Percentiles rank a stretch among this genome's conserved stretches.
Conservation (phyloP, 2,888 invertebrate genomes). For the Teleiodes luculella region DNA sequence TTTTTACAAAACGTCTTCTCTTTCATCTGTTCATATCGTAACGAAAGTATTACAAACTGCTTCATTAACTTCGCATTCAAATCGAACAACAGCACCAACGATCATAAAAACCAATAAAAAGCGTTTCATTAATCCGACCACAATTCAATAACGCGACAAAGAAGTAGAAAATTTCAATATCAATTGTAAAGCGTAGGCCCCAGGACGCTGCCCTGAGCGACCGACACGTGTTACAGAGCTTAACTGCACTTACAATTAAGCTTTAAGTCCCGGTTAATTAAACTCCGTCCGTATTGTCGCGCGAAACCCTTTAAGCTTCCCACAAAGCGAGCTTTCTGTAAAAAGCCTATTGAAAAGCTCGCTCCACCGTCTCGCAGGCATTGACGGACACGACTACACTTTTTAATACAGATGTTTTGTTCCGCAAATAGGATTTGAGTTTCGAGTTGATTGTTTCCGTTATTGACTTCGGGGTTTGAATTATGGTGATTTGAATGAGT, state of each 20-base stretch:
- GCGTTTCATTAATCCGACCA: conserved; percentile 23
- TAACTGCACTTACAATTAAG: conserved; percentile 75
- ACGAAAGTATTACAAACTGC: not conserved
- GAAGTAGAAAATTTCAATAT: conserved; percentile 59
- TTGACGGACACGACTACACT: conserved; percentile 41
- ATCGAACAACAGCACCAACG: not conserved
- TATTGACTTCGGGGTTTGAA: conserved; percentile 30
- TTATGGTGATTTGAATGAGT: not conserved
- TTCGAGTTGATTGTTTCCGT: conserved; percentile 41
- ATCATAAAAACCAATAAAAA: conserved; percentile 16
- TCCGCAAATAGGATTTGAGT: conserved; percentile 40
- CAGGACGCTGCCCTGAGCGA: conserved; percentile 49
- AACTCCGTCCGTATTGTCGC: conserved; percentile 69
- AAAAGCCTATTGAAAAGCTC: conserved; percentile 59
- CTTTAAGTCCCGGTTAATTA: conserved; percentile 76
- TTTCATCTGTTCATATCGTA: not conserved
- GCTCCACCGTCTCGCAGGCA: conserved; percentile 28
- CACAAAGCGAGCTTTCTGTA: conserved; percentile 62
- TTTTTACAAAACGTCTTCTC: not conserved
- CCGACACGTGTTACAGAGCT: conserved; percentile 72
- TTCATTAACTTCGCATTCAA: not conserved
- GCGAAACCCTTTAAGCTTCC: conserved; percentile 64
- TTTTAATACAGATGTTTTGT: conserved; percentile 41
- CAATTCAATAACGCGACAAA: conserved; percentile 25
- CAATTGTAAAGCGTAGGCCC: conserved; percentile 47